Base-by-base conservation (phyloP, 2,888 invertebrate genomes). In the Molorchus minor region DNA sequence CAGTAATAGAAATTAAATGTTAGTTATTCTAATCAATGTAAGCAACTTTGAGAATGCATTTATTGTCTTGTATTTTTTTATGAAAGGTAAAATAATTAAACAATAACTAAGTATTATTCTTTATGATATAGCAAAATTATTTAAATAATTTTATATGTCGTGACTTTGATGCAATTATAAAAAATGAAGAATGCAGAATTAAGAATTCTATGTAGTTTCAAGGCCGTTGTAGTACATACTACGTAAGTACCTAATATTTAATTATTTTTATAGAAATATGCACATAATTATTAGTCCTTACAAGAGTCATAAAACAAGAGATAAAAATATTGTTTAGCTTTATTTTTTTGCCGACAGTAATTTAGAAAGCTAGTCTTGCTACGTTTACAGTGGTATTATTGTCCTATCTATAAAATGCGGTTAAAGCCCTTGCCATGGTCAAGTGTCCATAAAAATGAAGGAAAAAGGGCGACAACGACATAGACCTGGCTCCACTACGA, bases 401-500 rank as follows among this genome's bases (percentile, higher is more conserved):
- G 41, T 7, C 20, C 43, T n/a, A n/a, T n/a, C n/a, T 15, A 49
- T 49, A 36, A 49, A 47, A 5, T 36, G 35, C 10, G n/a, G 21
- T 12, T 49, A 15, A 8, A 20, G 15, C 36, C 36, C 46, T 33
- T 8, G 25, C 12, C 38, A 38, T 25, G 19, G 25, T 25, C 16
- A 38, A 49, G 38, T 33, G 17, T 17, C 13, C 19, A 10, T 7
- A 8, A 15, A 29, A n/a, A 20, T 13, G n/a, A 17, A 12, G 35
- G 30, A 15, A 29, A 45, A n/a, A 4, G 35, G 35, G 21, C 7
- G 20, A 7, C 21, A 8, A 25, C 16, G 25, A 40, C 10, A 25
- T 16, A 38, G 38, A 49, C 49, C 49, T 49, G 49, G 20, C 38
- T 49, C 33, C 36, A 20, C 36, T 12, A 33, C 8, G 20, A 19